Evolutionary conservation across 2,113 vertebrate genomes (phyloP).

Genomic region (Platichthys flesus): DNA sequence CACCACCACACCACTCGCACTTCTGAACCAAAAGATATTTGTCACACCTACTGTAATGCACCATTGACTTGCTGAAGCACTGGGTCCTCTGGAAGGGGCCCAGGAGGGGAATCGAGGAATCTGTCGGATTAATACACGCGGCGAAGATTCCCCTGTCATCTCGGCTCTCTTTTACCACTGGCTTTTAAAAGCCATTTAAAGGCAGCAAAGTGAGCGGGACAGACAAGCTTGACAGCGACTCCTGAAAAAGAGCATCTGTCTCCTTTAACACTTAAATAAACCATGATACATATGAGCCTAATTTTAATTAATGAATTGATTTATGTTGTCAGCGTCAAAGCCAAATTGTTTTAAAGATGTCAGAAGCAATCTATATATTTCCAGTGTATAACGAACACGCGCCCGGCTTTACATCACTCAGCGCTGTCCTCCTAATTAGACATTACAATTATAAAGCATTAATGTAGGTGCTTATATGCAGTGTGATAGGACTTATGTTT

Average conservation of each 20-base stretch:
- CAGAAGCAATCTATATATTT: slow-evolving; percentile 62
- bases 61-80: slow-evolving; percentile 67
- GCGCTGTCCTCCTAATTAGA: slow-evolving; percentile 51
- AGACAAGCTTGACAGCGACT: slow-evolving; percentile 65
- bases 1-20: slow-evolving; percentile 67
- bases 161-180: slow-evolving; percentile 60
- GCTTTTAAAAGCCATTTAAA: slow-evolving; percentile 75
- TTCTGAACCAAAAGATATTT: slow-evolving; percentile 76
- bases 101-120: slow-evolving; percentile 79
- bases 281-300: slow-evolving; percentile 72
- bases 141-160: slow-evolving; percentile 72
- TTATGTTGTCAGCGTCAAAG: slow-evolving; percentile 78
- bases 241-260: slow-evolving; percentile 78
- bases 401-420: slow-evolving; percentile 49
- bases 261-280: slow-evolving; percentile 70
- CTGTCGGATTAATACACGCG: slow-evolving; percentile 80
- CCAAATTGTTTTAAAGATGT: slow-evolving; percentile 59
- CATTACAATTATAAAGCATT: slow-evolving; percentile 55
- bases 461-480: slow-evolving; percentile 43
- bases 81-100: slow-evolving; percentile 69
- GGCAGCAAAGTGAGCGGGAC: slow-evolving; percentile 59
- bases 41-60: slow-evolving; percentile 78
- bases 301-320: slow-evolving; percentile 85
- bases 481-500: slow-evolving; percentile 14
- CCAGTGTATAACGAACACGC: slow-evolving; percentile 32